Evolutionary conservation across 1,140 invertebrate species (phyloP), one percentile per base, ranked within the genome.

Genomic region (Vollenhovia emeryi): DNA sequence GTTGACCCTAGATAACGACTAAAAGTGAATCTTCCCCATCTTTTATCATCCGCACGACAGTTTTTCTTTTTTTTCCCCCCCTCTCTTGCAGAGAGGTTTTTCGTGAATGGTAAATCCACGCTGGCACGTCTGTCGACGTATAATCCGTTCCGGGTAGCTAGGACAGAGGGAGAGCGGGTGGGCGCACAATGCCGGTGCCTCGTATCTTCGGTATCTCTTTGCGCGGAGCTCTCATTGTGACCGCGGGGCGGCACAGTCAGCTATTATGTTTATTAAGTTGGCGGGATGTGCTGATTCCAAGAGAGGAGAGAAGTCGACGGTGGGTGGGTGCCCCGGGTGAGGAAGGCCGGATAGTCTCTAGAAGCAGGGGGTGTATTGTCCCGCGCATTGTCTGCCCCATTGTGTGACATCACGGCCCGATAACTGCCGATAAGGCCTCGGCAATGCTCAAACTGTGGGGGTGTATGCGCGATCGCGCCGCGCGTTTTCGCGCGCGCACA

Each of bases 181-280:
- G 27, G 9, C 43, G 13, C 15, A 88, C 87, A 88, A 88, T 85
- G 69, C 66, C 33, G 43, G 71, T 90, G 84, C 87, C 92, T 93
- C 91, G 92, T 93, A 93, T 93, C 92, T 94, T 91, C 83, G 91
- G 80, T 94, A 93, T 94, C 92, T 93, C 85, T 87, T 84, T 85
- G 89, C 90, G 89, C 89, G 91, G 92, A 94, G 84, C 73, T 93
- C 92, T 94, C 92, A 93, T 94, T 94, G 93, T 93, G 92, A 93
- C 91, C 91, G 91, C 91, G 90, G 88, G 89, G 90, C 86, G 90
- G 91, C 92, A 79, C 84, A 94, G 91, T 94, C 93, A 94, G 93
- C 94, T 95, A 95, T 95, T 95, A 95, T 94, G 94, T 95, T 95
- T 95, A 95, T 94, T 94, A 95, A 94, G 94, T 95, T 94, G 93